Evolutionary conservation across 2,797 vertebrate genomes (phyloP).

Genomic region (Sebastes kiyomatsui): DNA sequence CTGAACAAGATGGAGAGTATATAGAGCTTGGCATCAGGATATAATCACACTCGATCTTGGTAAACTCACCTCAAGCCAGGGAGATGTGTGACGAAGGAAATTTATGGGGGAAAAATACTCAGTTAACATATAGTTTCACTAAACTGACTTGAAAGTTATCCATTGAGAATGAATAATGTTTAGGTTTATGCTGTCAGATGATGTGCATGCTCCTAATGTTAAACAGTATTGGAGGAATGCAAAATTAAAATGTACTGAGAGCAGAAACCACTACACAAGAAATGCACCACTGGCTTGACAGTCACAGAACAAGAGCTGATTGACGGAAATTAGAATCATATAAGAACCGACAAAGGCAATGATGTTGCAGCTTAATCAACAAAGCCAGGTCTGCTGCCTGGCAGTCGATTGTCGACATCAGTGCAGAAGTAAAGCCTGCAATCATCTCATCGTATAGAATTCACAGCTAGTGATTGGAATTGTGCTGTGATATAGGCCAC

Average conservation of each 20-base stretch:
- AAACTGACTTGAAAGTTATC: neutral
- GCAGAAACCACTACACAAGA: neutral
- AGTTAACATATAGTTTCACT: neutral
- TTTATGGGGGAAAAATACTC: neutral
- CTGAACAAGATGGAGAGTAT: neutral
- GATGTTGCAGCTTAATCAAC: constrained; percentile 31
- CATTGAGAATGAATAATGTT: neutral
- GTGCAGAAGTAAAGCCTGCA: constrained; percentile 18
- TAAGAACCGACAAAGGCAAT: neutral
- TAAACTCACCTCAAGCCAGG: neutral
- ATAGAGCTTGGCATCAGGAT: neutral
- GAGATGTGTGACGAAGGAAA: neutral
- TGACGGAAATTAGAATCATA: constrained; percentile 16
- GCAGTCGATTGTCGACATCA: constrained; percentile 10
- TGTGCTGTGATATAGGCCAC: constrained; percentile 9
- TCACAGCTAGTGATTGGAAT: constrained; percentile 27
- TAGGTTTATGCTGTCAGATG: neutral
- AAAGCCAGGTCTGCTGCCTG: constrained; percentile 17
- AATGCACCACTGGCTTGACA: neutral
- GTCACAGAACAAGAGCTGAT: neutral
- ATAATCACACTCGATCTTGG: neutral
- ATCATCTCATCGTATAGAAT: constrained; percentile 40
- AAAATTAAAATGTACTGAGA: neutral
- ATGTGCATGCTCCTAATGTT: neutral
- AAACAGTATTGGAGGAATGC: neutral